phyloP scores from a whole-genome alignment of 2,113 vertebrate genomes.

The Dicentrarchus labrax region DNA sequence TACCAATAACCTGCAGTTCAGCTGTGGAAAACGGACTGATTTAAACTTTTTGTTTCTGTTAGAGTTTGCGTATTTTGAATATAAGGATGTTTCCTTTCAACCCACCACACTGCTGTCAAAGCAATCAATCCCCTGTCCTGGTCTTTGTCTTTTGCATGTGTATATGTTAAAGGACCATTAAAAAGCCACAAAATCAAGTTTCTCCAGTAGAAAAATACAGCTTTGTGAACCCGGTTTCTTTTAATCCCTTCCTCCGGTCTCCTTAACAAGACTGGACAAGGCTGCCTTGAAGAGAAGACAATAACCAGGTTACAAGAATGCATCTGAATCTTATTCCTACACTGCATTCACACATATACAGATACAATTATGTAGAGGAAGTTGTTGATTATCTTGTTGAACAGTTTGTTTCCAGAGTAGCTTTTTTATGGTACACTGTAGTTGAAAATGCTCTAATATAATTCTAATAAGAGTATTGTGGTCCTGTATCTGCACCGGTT shows the following conservation, averaged over 20 bases:
- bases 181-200: not conserved
- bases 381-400: too few species aligned
- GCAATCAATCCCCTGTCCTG: not conserved
- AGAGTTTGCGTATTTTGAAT: not conserved
- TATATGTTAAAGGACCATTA: not conserved
- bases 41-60: not conserved
- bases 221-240: conserved; percentile 7
- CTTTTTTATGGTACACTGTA: not conserved
- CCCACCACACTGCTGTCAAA: conserved; percentile 2
- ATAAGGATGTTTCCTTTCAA: conserved; percentile 21
- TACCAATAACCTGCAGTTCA: conserved; percentile 3
- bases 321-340: too few species aligned
- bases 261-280: not conserved
- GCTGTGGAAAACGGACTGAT: not conserved
- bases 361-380: too few species aligned
- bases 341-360: too few species aligned
- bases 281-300: not conserved
- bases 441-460: not conserved
- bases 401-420: too few species aligned
- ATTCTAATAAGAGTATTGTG: not conserved
- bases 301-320: too few species aligned
- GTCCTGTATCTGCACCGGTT: not conserved
- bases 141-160: conserved; percentile 14
- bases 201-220: not conserved
- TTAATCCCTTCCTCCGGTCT: not conserved